Percentiles rank a stretch among this genome's conserved stretches.
Conservation (phyloP, 92 coral and sea anemone genomes). For the Zoanthus solanderi region DNA sequence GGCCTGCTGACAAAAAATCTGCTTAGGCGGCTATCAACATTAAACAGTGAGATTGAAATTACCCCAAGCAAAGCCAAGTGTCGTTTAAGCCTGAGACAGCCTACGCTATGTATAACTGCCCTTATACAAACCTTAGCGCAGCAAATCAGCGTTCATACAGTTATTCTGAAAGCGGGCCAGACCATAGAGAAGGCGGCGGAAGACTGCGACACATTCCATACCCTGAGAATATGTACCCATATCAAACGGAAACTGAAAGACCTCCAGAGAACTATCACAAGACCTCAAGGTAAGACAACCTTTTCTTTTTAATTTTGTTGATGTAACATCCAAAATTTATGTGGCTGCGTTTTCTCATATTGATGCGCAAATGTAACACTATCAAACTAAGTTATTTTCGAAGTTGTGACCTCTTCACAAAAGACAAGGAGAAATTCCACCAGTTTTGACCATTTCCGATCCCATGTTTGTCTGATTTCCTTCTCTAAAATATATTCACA, state of each 20-base stretch:
- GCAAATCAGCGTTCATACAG: conserved; percentile 25
- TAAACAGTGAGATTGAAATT: conserved; percentile 30
- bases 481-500: conserved; percentile 9
- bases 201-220: conserved; percentile 32
- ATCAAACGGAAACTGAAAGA: conserved; percentile 46
- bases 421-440: background rate
- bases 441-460: conserved; percentile 24
- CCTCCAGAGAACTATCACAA: conserved; percentile 28
- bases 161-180: conserved; percentile 41
- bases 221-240: conserved; percentile 32
- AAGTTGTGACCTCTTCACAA: background rate
- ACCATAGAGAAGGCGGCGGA: conserved; percentile 30
- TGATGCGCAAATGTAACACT: conserved; percentile 8
- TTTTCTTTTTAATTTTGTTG: background rate
- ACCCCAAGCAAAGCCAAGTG: conserved; percentile 16
- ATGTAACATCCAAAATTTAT: background rate
- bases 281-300: conserved; percentile 29
- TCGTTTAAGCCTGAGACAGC: conserved; percentile 6
- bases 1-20: conserved; percentile 20
- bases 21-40: conserved; percentile 25
- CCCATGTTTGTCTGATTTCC: background rate
- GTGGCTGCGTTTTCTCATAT: background rate
- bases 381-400: background rate
- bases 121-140: conserved; percentile 1
- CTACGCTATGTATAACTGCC: conserved; percentile 36